phyloP scores from a whole-genome alignment of 2,888 invertebrate species.

The Stenodema calcarata region DNA sequence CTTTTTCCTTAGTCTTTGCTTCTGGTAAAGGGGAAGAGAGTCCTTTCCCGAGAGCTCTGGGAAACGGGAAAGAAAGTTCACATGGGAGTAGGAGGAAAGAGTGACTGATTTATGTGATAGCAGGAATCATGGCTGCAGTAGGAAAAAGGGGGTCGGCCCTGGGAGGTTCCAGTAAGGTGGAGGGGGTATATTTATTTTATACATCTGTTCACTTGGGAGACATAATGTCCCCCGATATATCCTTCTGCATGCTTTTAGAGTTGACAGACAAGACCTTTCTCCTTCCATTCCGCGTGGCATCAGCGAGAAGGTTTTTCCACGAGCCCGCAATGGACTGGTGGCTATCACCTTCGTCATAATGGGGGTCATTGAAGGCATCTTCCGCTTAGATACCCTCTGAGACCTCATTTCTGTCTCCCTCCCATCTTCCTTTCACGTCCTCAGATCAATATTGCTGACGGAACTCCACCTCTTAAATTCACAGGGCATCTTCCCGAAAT shows the following conservation, averaged over 20 bases:
- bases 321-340: not conserved
- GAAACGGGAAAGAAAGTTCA: slow-evolving; percentile 50
- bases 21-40: not conserved
- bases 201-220: slow-evolving; percentile 68
- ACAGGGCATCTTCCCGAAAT: not conserved
- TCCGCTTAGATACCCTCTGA: not conserved
- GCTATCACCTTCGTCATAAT: slow-evolving; percentile 1
- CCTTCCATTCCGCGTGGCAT: not conserved
- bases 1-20: slow-evolving; percentile 20
- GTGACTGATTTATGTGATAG: slow-evolving; percentile 52
- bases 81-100: slow-evolving; percentile 45
- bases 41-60: not conserved
- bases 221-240: slow-evolving; percentile 73
- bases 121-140: slow-evolving; percentile 50
- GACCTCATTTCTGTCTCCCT: not conserved
- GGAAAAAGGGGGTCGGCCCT: not conserved
- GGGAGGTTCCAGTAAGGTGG: slow-evolving; percentile 17
- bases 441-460: not conserved
- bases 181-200: slow-evolving; percentile 64
- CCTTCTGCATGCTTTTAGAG: slow-evolving; percentile 66
- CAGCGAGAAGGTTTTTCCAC: not conserved
- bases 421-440: not conserved
- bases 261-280: slow-evolving; percentile 58
- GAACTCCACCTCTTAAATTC: not conserved
- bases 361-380: not conserved